Evolutionary conservation across 2,113 vertebrate genomes (phyloP), one percentile per base, ranked within the genome.

Genomic region (Cryptotis parvus): DNA sequence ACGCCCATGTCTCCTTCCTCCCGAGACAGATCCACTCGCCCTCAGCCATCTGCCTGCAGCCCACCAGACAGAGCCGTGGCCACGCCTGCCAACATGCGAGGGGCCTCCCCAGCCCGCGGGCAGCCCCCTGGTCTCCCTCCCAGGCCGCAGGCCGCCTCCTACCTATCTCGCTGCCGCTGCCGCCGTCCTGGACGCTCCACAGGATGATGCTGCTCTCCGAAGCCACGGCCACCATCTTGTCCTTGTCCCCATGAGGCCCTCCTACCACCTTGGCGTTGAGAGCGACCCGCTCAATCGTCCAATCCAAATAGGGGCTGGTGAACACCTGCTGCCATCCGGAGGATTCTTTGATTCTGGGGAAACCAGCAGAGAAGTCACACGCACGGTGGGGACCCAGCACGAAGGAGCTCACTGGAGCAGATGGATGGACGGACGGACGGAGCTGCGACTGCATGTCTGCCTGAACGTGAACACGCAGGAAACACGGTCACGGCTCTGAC

Each of bases 261-360:
- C 99, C 99, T 31, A 99, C 99, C 87, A 99, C 99, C 93, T 99
- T 99, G 0, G 99, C 99, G n/a, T 99, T 99, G 4, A 99, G 97
- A 14, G 99, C 99, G 12, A 99, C 98, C 43, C 99, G 98, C 85
- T 99, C 99, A 49, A 99, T 99, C 41, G 98, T 98, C 98, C 99
- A 99, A 82, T 99, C 98, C 84, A 99, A 96, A 49, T 99, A 99
- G 0, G 99, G 99, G 89, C 99, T 99, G 0, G 99, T 99, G 93
- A 99, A 99, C 90, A 99, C 99, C 84, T 99, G 99, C 92, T 99
- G 99, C 99, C 99, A 99, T 41, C 99, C 99, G 33, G 99, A 99
- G 0, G 99, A 99, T 86, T 99, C 99, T 92, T 99, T 99, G 97
- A 99, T 99, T 97, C 99, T 99, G 92, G 43, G 83, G 81, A 43